phyloP scores from a whole-genome alignment of 2,888 invertebrate species.

The Pandemis heparana region DNA sequence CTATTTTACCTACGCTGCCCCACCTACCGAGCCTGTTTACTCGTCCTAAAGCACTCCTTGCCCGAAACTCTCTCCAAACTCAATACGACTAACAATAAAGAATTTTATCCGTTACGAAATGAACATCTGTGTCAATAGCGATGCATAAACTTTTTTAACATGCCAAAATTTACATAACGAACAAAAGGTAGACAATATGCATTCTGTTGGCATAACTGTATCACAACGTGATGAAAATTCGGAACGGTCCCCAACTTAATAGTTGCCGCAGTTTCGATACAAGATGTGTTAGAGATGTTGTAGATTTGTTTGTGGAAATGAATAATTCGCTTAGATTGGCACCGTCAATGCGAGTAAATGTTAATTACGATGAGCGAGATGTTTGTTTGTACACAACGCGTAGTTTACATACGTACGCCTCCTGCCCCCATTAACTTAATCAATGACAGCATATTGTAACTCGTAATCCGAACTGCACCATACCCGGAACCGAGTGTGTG shows the following conservation, averaged over 20 bases:
- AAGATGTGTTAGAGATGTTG: slow-evolving; percentile 5
- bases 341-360: slow-evolving; percentile 1
- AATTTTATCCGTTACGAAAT: slow-evolving; percentile 2
- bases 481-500: slow-evolving; percentile 40
- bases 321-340: slow-evolving; percentile 5
- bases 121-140: slow-evolving; percentile 16
- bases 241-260: background rate
- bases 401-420: slow-evolving; percentile 12
- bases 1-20: slow-evolving; percentile 15
- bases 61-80: background rate
- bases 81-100: slow-evolving; percentile 6
- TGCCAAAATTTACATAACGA: slow-evolving; percentile 1
- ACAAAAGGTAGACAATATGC: slow-evolving; percentile 20
- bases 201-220: slow-evolving; percentile 22
- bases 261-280: slow-evolving; percentile 9
- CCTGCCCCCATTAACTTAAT: slow-evolving; percentile 29
- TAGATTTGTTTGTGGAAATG: slow-evolving; percentile 1
- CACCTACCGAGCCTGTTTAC: background rate
- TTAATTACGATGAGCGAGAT: slow-evolving; percentile 5
- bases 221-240: slow-evolving; percentile 29
- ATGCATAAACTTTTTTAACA: slow-evolving; percentile 19
- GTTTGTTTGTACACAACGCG: slow-evolving; percentile 14
- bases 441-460: slow-evolving; percentile 23
- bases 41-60: background rate
- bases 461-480: slow-evolving; percentile 32